Evolutionary conservation across 2,888 invertebrate species (phyloP).

Genomic region (Heliothis peltigera): DNA sequence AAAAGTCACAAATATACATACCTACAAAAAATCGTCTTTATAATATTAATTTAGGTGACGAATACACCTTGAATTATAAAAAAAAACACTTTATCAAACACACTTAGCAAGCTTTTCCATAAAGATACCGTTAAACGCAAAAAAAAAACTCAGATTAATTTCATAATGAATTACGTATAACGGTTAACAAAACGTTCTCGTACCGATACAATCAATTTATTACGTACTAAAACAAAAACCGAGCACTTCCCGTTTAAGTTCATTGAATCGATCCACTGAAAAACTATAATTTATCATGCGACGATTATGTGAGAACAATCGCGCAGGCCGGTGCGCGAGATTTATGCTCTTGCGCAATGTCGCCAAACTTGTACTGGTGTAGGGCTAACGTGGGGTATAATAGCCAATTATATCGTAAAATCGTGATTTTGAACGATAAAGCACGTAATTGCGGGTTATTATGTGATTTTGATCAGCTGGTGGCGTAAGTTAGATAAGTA

Average conservation of each 20-base stretch:
- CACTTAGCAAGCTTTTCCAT: slow-evolving; percentile 9
- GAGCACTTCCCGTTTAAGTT: slow-evolving; percentile 46
- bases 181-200: slow-evolving; percentile 39
- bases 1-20: too few species aligned
- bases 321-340: slow-evolving; percentile 46
- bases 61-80: too few species aligned
- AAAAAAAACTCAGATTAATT: slow-evolving; percentile 36
- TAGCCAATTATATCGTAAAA: slow-evolving; percentile 53
- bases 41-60: too few species aligned
- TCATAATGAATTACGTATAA: slow-evolving; percentile 49
- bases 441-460: slow-evolving; percentile 34
- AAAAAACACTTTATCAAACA: neutral
- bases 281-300: slow-evolving; percentile 60
- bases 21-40: too few species aligned
- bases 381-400: slow-evolving; percentile 52
- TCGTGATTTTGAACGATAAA: slow-evolving; percentile 53
- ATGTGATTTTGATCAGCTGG: slow-evolving; percentile 29
- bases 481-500: slow-evolving; percentile 33
- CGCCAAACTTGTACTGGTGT: slow-evolving; percentile 37
- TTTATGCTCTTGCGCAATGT: slow-evolving; percentile 54
- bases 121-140: slow-evolving; percentile 29
- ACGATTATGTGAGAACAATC: slow-evolving; percentile 62
- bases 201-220: slow-evolving; percentile 51
- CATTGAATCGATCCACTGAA: slow-evolving; percentile 59
- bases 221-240: slow-evolving; percentile 50